These are phyloP conservation scores for Scaptodrosophila lebanonensis DNA, from an alignment of 1,140 invertebrate genomes.

Conservation along the genomic window DNA sequence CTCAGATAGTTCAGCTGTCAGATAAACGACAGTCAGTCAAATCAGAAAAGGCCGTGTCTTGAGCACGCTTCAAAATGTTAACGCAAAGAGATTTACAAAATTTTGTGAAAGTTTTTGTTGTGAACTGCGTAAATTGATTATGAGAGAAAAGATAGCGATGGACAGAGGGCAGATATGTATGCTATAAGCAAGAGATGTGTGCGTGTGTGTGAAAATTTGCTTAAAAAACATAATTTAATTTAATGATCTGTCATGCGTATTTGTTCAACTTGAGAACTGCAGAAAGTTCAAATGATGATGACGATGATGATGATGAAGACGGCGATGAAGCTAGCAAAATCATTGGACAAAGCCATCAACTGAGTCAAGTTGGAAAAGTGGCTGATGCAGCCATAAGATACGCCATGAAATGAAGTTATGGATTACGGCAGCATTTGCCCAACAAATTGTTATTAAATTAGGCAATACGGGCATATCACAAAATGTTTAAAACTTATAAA, in stretches of 20 bases:
- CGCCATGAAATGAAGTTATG: no score
- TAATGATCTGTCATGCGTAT: no score
- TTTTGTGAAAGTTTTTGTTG: slow-evolving; percentile 48
- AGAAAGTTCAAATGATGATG: no score
- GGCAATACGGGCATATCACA: slow-evolving; percentile 32
- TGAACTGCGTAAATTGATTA: slow-evolving; percentile 45
- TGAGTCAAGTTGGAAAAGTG: no score
- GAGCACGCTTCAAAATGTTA: slow-evolving; percentile 23
- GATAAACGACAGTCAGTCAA: slow-evolving; percentile 32
- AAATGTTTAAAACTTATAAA: slow-evolving; percentile 40
- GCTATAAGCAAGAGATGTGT: slow-evolving; percentile 25
- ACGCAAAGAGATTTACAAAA: slow-evolving; percentile 16
- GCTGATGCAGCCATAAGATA: no score
- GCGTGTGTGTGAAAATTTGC: slow-evolving; percentile 27
- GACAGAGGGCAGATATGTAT: no score
- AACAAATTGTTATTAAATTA: slow-evolving; percentile 52
- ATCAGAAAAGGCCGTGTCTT: slow-evolving; percentile 12
- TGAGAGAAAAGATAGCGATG: slow-evolving; percentile 27
- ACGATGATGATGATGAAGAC: no score
- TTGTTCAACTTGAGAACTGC: no score
- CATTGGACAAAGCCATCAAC: no score
- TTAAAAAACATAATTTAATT: slow-evolving; percentile 36
- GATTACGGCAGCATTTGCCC: no score
- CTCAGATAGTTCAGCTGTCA: slow-evolving; percentile 32
- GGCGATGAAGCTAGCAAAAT: no score